Evolutionary conservation across 2,113 vertebrate genomes (phyloP).

Genomic region (Corvus moneduloides): DNA sequence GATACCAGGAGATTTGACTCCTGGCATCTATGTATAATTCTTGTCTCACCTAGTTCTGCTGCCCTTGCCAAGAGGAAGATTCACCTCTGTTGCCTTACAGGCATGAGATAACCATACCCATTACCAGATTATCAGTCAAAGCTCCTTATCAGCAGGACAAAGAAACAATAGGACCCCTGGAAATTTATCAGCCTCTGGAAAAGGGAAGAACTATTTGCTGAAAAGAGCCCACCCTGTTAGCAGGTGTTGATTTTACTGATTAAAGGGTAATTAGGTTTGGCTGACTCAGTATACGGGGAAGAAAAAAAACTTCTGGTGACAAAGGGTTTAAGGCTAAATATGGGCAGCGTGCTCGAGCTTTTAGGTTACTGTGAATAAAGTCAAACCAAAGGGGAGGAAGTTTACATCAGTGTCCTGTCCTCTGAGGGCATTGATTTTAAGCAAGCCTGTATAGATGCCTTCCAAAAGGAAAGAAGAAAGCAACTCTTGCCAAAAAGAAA

Average conservation of each 20-base stretch:
- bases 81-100: neutral
- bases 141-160: slow-evolving; percentile 17
- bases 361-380: neutral
- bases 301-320: neutral
- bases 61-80: slow-evolving; percentile 18
- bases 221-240: slow-evolving; percentile 60
- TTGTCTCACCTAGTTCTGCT: neutral
- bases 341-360: neutral
- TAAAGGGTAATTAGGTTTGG: slow-evolving; percentile 49
- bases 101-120: neutral
- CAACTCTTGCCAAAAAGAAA: neutral
- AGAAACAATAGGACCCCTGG: slow-evolving; percentile 16
- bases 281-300: neutral
- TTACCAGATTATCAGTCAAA: slow-evolving; percentile 41
- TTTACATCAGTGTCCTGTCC: neutral
- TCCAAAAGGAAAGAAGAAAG: neutral
- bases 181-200: neutral
- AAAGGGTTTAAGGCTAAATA: slow-evolving; percentile 13
- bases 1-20: neutral
- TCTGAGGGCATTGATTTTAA: neutral
- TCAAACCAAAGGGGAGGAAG: neutral
- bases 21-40: neutral
- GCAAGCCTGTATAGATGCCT: neutral
- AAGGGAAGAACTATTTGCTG: slow-evolving; percentile 21
- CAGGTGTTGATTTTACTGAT: slow-evolving; percentile 65